Evolutionary conservation across 2,888 invertebrate species (phyloP).

Genomic region (Kryphioiulus occultus): DNA sequence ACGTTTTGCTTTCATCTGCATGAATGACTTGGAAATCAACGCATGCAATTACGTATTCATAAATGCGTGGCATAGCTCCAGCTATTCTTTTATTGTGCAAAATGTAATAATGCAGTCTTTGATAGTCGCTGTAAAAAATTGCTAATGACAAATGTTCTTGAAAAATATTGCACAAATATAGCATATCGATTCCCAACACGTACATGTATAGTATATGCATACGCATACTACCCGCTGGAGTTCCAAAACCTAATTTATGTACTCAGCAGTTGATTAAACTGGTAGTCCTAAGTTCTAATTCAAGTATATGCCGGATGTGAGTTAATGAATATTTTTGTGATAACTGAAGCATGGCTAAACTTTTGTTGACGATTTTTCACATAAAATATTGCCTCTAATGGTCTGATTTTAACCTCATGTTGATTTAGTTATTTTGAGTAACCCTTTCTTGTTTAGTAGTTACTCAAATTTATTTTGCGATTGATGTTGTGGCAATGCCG

Average conservation of each 20-base stretch:
- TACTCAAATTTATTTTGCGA: no score
- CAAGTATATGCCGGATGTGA: no score
- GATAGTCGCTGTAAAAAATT: background rate
- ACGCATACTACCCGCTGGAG: background rate
- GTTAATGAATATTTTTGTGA: no score
- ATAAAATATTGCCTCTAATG: background rate
- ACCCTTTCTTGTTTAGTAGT: no score
- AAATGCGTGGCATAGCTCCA: background rate
- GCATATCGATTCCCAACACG: background rate
- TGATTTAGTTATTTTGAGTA: no score
- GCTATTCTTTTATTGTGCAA: background rate
- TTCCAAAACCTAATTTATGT: background rate
- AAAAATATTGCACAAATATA: background rate
- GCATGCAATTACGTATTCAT: background rate
- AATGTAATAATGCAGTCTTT: background rate
- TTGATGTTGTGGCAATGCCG: no score
- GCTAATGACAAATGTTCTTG: background rate
- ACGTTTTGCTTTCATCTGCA: background rate
- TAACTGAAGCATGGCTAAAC: background rate
- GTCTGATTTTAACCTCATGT: no score
- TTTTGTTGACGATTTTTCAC: background rate
- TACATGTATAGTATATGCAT: background rate
- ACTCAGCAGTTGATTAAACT: no score
- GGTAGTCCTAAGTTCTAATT: no score
- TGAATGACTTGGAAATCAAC: background rate